Evolutionary conservation across 2,888 invertebrate species (phyloP).

Genomic region (Chalcosyrphus nemorum): DNA sequence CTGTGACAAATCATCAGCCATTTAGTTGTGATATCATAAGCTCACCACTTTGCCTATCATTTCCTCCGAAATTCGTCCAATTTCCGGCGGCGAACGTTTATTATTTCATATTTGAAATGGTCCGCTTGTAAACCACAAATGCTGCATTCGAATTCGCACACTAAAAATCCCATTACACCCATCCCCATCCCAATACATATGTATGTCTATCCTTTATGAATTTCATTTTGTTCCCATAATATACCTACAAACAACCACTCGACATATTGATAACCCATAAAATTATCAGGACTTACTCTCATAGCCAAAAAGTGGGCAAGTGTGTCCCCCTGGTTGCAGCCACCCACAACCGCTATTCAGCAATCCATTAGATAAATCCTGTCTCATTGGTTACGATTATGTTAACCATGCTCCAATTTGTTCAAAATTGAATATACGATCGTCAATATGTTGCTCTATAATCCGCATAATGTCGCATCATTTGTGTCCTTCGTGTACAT

Average conservation of each 20-base stretch:
- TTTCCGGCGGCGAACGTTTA: background rate
- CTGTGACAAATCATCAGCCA: too few relatives aligned
- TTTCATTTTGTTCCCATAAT: conserved; percentile 29
- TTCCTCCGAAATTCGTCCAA: background rate
- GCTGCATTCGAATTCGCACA: conserved; percentile 7
- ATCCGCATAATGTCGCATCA: conserved; percentile 73
- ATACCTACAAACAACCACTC: conserved; percentile 12
- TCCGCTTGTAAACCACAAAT: background rate
- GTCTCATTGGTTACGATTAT: conserved; percentile 73
- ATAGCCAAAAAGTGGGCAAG: conserved; percentile 35
- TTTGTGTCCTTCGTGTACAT: conserved; percentile 72
- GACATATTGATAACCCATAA: conserved; percentile 69
- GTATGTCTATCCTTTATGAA: conserved; percentile 36
- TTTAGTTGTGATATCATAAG: too few relatives aligned
- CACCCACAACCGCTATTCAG: conserved; percentile 45
- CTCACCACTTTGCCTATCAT: too few relatives aligned
- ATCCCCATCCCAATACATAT: background rate
- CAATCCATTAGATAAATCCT: conserved; percentile 72
- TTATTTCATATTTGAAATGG: too few relatives aligned
- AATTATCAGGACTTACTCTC: conserved; percentile 66
- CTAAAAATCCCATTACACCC: background rate
- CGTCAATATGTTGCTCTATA: conserved; percentile 72
- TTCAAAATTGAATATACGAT: conserved; percentile 73
- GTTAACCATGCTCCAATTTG: conserved; percentile 73
- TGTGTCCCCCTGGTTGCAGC: background rate